Conservation (phyloP, 2,113 vertebrate species). For the Coptodon rendalli region DNA sequence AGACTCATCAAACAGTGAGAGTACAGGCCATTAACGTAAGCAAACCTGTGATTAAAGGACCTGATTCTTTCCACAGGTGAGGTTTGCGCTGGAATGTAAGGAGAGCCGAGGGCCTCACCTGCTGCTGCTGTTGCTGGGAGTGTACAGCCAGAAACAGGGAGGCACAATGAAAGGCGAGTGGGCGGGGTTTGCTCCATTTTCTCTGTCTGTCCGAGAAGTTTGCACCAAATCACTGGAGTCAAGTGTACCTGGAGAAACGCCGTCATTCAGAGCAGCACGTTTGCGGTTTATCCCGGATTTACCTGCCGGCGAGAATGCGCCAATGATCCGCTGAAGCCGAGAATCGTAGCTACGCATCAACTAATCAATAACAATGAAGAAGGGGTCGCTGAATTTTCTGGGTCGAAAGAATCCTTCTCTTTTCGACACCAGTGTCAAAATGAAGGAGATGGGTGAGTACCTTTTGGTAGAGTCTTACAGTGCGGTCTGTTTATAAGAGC, state of each 20-base stretch:
- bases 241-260: not conserved
- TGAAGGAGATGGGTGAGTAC: conserved; percentile 71
- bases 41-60: not conserved
- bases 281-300: conserved; percentile 10
- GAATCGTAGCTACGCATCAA: not conserved
- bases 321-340: not conserved
- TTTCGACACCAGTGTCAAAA: conserved; percentile 63
- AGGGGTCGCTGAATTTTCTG: conserved; percentile 47
- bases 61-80: not conserved
- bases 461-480: not conserved
- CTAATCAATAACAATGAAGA: conserved; percentile 60
- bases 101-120: conserved; percentile 48
- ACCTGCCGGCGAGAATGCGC: conserved; percentile 11
- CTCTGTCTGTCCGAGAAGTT: not conserved
- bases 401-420: conserved; percentile 66
- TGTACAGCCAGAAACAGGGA: not conserved
- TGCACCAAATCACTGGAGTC: not conserved
- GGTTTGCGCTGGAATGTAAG: conserved; percentile 33
- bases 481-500: not conserved
- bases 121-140: conserved; percentile 2
- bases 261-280: not conserved
- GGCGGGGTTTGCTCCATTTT: conserved; percentile 59
- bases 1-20: not conserved
- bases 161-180: conserved; percentile 6
- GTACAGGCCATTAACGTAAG: not conserved